A percentile compares a stretch with the other conserved stretches of the same genome.
Conservation (phyloP, 2,888 invertebrate species). For the Acholoe squamosa region DNA sequence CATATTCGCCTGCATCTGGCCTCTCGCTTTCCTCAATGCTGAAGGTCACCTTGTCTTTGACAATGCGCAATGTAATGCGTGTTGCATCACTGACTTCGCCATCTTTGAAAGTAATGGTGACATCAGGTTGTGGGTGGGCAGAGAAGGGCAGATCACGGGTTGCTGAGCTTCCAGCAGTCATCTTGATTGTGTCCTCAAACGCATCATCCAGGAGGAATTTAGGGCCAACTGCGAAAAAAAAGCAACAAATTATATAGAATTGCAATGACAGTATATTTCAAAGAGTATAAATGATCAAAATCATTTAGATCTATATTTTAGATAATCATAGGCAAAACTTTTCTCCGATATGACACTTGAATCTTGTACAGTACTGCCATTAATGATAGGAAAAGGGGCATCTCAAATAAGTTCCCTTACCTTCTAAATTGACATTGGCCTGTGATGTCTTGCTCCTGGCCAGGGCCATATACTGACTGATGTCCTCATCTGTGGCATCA, state of each 20-base stretch:
- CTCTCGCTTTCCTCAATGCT: slow-evolving; percentile 67
- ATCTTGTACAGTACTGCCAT: too few relatives aligned
- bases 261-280: too few relatives aligned
- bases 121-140: slow-evolving; percentile 70
- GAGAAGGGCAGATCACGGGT: slow-evolving; percentile 71
- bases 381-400: too few relatives aligned
- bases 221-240: slow-evolving; percentile 68
- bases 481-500: slow-evolving; percentile 86
- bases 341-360: too few relatives aligned
- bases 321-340: too few relatives aligned
- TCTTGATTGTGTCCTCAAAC: slow-evolving; percentile 69
- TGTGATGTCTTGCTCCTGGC: slow-evolving; percentile 79
- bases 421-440: slow-evolving; percentile 80
- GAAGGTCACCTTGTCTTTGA: slow-evolving; percentile 64
- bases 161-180: slow-evolving; percentile 71
- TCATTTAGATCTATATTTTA: too few relatives aligned
- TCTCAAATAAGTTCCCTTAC: slow-evolving; percentile 71
- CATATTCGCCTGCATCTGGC: slow-evolving; percentile 71
- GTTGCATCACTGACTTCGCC: slow-evolving; percentile 67
- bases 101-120: slow-evolving; percentile 69
- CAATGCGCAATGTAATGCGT: slow-evolving; percentile 61
- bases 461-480: slow-evolving; percentile 77
- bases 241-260: too few relatives aligned
- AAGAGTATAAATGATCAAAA: too few relatives aligned
- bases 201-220: slow-evolving; percentile 68